These are phyloP conservation scores for Zaprionus obscuricornis DNA, from an alignment of 2,888 invertebrate species.

Conservation along the genomic window DNA sequence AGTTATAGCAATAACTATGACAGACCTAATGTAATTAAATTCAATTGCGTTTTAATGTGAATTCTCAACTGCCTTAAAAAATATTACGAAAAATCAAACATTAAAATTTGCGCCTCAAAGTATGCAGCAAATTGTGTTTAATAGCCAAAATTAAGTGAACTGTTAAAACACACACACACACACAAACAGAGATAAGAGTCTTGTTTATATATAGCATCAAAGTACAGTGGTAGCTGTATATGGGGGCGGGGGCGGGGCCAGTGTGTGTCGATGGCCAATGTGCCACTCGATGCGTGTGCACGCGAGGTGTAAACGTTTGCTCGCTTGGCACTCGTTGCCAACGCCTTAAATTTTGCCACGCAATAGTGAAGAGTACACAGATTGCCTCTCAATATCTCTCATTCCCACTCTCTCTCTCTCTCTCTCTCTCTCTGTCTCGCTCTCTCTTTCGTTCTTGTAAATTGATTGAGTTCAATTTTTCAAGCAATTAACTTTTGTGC, in stretches of 20 bases:
- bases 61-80: too few species aligned
- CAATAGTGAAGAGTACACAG: neutral
- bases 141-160: slow-evolving; percentile 56
- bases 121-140: slow-evolving; percentile 42
- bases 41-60: neutral
- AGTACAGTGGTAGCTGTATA: too few species aligned
- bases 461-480: slow-evolving; percentile 77
- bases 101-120: slow-evolving; percentile 3
- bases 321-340: too few species aligned
- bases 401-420: neutral
- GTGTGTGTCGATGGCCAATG: too few species aligned
- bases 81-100: too few species aligned
- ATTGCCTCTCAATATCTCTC: neutral
- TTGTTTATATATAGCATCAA: too few species aligned
- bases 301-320: too few species aligned
- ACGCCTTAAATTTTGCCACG: too few species aligned
- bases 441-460: slow-evolving; percentile 34
- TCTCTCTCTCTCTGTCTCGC: slow-evolving; percentile 13
- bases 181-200: too few species aligned
- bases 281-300: too few species aligned
- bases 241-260: too few species aligned
- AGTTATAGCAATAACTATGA: neutral
- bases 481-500: slow-evolving; percentile 72
- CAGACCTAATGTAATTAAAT: slow-evolving; percentile 7
- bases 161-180: slow-evolving; percentile 23